phyloP scores from a whole-genome alignment of 2,113 vertebrate species.

The Pseudorhombus dupliciocellatus region DNA sequence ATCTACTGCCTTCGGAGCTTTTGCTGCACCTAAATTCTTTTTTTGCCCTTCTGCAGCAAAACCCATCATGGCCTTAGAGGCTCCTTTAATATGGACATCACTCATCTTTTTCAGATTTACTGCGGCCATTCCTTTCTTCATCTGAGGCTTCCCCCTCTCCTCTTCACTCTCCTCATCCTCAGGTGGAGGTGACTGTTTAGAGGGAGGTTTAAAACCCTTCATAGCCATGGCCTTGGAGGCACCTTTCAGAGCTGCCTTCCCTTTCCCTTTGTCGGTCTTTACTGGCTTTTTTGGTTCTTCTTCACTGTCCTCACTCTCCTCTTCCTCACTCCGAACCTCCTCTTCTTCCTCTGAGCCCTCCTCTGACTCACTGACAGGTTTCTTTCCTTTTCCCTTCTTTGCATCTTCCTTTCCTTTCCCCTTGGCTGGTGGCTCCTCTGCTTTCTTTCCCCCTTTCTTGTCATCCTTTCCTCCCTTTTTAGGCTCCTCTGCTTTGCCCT shows the following conservation, averaged over 20 bases:
- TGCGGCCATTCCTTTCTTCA: slow-evolving; percentile 67
- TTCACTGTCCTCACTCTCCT: slow-evolving; percentile 73
- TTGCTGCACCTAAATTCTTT: slow-evolving; percentile 50
- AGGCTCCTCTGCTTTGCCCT: slow-evolving; percentile 75
- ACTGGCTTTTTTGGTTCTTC: slow-evolving; percentile 77
- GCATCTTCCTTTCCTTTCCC: slow-evolving; percentile 83
- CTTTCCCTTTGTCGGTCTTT: slow-evolving; percentile 75
- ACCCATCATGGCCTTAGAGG: slow-evolving; percentile 80
- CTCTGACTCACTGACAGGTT: slow-evolving; percentile 84
- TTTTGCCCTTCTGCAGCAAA: slow-evolving; percentile 72
- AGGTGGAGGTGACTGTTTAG: slow-evolving; percentile 62
- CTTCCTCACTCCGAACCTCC: slow-evolving; percentile 70
- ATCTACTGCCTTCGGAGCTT: slow-evolving; percentile 66
- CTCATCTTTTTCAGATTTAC: slow-evolving; percentile 77
- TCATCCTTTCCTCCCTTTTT: slow-evolving; percentile 77
- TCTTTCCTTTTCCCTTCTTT: slow-evolving; percentile 86
- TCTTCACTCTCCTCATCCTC: slow-evolving; percentile 51
- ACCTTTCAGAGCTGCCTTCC: slow-evolving; percentile 77
- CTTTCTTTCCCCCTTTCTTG: slow-evolving; percentile 80
- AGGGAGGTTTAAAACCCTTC: slow-evolving; percentile 79
- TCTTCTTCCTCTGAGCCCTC: slow-evolving; percentile 87
- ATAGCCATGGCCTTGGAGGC: slow-evolving; percentile 79
- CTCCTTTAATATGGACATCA: slow-evolving; percentile 81
- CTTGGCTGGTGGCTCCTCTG: slow-evolving; percentile 71
- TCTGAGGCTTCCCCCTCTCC: slow-evolving; percentile 42